Base-by-base conservation (phyloP, 2,888 invertebrate species). In the Agrypnus murinus region DNA sequence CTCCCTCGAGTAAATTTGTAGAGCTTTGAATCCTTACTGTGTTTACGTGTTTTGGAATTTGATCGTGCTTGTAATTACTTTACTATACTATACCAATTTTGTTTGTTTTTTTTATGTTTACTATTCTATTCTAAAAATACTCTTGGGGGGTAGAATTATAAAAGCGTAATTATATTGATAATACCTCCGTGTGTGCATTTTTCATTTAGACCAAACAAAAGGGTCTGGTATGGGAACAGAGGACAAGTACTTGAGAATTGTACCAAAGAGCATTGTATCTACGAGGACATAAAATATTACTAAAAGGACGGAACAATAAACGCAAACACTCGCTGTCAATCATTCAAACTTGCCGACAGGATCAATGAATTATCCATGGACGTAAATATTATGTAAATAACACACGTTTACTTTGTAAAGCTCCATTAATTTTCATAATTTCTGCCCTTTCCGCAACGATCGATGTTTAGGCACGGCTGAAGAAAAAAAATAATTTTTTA, bases 251-350 rank as follows among this genome's bases (percentile, higher is more conserved):
- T 71, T 58, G 46, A 71, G 65, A 71, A 66, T 43, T 19, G 36
- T 60, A 65, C 59, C 45, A 65, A 65, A 63, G 65, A 43, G 65
- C 14, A 65, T 72, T 72, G 58, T 72, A 53, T 69, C 53, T 69
- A 36, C 48, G 65, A 64, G 66, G 57, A 67, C 62, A 69, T 67
- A 73, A 66, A 70, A 73, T 65, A 67, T 63, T 65, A 45, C 66
- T 31, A 58, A 70, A 58, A 65, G 71, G 58, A 55, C 67, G 63
- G 25, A 66, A 71, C 67, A 71, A 71, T 71, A 71, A 67, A 5
- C 43, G 58, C 64, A 55, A 62, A 65, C 73, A 73, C 73, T 73
- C 55, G 38, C 73, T 67, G 73, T 73, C 73, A 73, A 73, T 73
- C 73, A 73, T 50, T 66, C 43, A 32, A 34, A 59, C 10, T 65